Evolutionary conservation across 2,888 invertebrate genomes (phyloP), one percentile per base, ranked within the genome.

Genomic region (Leptarthrus brevirostris): DNA sequence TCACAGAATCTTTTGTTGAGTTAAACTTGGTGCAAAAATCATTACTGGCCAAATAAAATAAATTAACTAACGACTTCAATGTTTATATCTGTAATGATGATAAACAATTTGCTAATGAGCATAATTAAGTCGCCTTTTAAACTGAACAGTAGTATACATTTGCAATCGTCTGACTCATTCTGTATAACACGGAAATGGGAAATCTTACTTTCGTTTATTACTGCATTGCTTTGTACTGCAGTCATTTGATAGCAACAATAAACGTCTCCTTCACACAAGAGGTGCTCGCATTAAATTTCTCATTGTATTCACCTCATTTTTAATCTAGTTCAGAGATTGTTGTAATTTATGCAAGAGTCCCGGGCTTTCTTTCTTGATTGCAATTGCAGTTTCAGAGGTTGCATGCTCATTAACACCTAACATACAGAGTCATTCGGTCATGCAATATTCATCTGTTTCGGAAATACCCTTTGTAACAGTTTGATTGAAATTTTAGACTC

Each of bases 291-390:
- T 26, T 5, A 26, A 56, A 26, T 16, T 30, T 26, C 30, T 56
- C 30, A 30, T 30, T 30, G 30, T 30, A 30, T 30, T 30, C 56
- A 56, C 30, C 56, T 30, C 30, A 56, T 30, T 56, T 30, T 56
- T 56, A 56, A 56, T 56, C 56, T 56, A 56, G 56, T 30, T 56
- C 56, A 56, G 18, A 30, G 56, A 56, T 56, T 22, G 12, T 8
- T 6, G 5, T 58, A 34, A 58, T 58, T 40, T 58, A 36, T 58
- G 20, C 36, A 36, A 30, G 56, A 24, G n/a, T 56, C 30, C 26
- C 56, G 14, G 26, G 54, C 24, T 56, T 30, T 26, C 56, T 34
- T 26, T 2, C 16, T n/a, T 16, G 56, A 56, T 56, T 56, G 56
- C 56, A 30, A 12, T 30, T 56, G 16, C 54, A 54, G 14, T 24